A percentile compares a stretch with the other conserved stretches of the same genome.
Evolutionary conservation across 2,888 invertebrate genomes (phyloP).

Genomic region (Nebria brevicollis): DNA sequence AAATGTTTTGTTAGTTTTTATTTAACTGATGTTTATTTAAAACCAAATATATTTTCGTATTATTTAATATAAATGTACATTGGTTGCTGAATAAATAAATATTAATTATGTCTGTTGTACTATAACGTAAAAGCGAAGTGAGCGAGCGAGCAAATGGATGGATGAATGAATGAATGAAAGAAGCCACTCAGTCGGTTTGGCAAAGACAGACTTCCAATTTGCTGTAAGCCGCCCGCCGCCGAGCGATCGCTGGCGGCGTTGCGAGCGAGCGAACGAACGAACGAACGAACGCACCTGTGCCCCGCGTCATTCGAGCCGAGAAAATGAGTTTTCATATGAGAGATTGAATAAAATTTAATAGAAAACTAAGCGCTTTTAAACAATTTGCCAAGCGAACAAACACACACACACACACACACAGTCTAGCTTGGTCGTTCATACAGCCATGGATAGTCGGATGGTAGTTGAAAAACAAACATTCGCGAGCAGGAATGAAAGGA

Average conservation of each 20-base stretch:
- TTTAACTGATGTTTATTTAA: too few relatives aligned
- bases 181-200: not conserved
- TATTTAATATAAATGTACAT: too few relatives aligned
- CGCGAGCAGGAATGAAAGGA: constrained; percentile 58
- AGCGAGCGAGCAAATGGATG: too few relatives aligned
- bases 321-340: constrained; percentile 47
- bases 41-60: too few relatives aligned
- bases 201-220: constrained; percentile 38
- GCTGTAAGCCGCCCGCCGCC: constrained; percentile 40
- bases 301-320: constrained; percentile 9
- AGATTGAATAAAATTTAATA: constrained; percentile 48
- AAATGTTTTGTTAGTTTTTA: too few relatives aligned
- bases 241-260: constrained; percentile 38
- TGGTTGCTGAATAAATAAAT: too few relatives aligned
- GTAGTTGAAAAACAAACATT: not conserved
- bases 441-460: not conserved
- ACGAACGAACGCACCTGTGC: not conserved
- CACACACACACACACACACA: not conserved
- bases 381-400: constrained; percentile 31
- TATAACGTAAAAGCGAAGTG: too few relatives aligned
- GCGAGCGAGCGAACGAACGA: constrained; percentile 23
- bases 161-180: too few relatives aligned
- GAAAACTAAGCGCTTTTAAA: constrained; percentile 48
- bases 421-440: too few relatives aligned
- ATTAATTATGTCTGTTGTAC: too few relatives aligned